Evolutionary conservation across 2,113 vertebrate genomes (phyloP).

Genomic region (Triplophysa dalaica): DNA sequence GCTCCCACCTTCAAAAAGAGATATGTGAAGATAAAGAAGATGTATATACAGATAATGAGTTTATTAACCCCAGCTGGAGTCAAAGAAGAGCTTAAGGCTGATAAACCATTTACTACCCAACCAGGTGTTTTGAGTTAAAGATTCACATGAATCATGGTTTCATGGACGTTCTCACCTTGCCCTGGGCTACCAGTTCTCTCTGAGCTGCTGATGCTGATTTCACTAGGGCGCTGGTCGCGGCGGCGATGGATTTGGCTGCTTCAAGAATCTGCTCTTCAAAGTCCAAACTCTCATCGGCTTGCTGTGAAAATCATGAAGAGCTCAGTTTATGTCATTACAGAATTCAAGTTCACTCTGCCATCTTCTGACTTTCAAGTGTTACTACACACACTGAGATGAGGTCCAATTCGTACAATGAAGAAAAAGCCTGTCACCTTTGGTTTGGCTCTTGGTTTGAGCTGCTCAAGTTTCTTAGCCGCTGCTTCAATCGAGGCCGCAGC

Average conservation of each 20-base stretch:
- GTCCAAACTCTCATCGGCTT: slow-evolving; percentile 96
- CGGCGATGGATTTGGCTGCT: slow-evolving; percentile 97
- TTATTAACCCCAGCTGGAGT: too few relatives aligned
- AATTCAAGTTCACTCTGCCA: background rate
- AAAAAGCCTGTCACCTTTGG: slow-evolving; percentile 80
- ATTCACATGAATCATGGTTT: background rate
- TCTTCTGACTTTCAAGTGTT: background rate
- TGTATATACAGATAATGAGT: too few relatives aligned
- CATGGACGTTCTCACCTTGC: slow-evolving; percentile 80
- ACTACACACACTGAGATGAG: background rate
- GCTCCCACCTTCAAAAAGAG: slow-evolving; percentile 84
- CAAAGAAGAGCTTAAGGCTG: background rate
- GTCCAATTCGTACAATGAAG: background rate
- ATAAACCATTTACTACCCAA: background rate
- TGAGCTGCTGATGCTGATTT: slow-evolving; percentile 98
- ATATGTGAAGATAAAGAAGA: background rate
- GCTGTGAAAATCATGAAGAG: slow-evolving; percentile 70
- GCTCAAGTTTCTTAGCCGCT: slow-evolving; percentile 96
- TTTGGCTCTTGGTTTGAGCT: slow-evolving; percentile 94
- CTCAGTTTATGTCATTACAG: background rate
- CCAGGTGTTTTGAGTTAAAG: background rate
- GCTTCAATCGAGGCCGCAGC: slow-evolving; percentile 97
- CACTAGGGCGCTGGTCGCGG: slow-evolving; percentile 95
- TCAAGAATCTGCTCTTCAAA: slow-evolving; percentile 99
- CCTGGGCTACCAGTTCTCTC: slow-evolving; percentile 96